phyloP scores from a whole-genome alignment of 2,797 vertebrate genomes.

The Gambusia yucatana region DNA sequence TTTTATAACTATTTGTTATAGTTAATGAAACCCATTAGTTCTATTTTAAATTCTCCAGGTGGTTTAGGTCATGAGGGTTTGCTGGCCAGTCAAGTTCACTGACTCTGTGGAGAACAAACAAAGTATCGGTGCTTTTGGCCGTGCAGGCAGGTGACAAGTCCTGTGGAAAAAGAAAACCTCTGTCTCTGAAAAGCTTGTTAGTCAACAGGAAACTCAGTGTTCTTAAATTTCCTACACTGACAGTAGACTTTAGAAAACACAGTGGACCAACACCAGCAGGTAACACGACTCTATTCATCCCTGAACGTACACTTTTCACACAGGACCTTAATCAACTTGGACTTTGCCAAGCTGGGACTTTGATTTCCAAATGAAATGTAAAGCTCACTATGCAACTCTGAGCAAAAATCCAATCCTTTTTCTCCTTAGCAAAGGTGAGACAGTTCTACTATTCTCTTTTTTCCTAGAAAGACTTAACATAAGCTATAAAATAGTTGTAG shows the following conservation, averaged over 20 bases:
- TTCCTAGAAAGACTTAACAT: neutral
- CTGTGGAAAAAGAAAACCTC: neutral
- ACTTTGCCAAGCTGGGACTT: neutral
- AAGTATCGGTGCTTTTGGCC: neutral
- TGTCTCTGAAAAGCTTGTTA: neutral
- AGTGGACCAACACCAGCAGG: neutral
- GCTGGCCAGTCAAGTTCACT: neutral
- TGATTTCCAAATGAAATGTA: neutral
- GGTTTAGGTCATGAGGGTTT: neutral
- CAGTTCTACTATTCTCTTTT: neutral
- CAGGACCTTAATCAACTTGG: neutral
- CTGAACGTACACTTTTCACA: neutral
- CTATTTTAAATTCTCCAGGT: neutral
- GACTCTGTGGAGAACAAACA: neutral
- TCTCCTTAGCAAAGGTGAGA: neutral
- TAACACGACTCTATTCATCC: neutral
- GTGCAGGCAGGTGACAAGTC: neutral
- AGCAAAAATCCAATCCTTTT: neutral
- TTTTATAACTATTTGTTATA: neutral
- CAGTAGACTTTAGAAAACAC: neutral
- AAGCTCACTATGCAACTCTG: neutral
- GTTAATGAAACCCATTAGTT: neutral
- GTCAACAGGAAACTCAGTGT: neutral
- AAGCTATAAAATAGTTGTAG: neutral
- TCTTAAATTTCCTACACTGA: neutral